phyloP scores from a whole-genome alignment of 2,113 vertebrate species.

The Otus sunia region DNA sequence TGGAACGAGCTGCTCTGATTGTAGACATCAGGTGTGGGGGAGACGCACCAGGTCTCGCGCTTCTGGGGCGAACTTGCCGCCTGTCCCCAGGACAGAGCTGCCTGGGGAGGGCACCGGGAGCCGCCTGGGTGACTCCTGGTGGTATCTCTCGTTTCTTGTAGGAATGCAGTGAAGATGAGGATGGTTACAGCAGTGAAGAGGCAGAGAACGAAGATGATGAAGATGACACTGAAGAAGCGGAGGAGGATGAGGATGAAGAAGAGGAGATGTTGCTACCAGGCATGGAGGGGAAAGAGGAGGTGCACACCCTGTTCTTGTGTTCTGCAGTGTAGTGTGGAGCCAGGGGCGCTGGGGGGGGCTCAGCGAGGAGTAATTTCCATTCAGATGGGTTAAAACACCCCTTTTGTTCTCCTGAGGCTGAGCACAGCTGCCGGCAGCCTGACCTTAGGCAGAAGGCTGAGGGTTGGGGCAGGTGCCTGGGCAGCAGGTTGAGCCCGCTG shows the following conservation, averaged over 20 bases:
- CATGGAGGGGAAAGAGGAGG: conserved; percentile 99
- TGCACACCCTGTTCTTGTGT: conserved; percentile 54
- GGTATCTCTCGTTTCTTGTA: conserved; percentile 52
- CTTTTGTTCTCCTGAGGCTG: background rate
- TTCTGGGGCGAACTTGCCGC: background rate
- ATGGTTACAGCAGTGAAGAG: conserved; percentile 82
- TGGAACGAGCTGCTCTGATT: background rate
- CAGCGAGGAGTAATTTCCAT: background rate
- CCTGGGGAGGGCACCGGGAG: background rate
- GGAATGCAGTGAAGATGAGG: conserved; percentile 91
- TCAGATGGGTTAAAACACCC: background rate
- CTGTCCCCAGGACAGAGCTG: background rate
- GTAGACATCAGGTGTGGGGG: background rate
- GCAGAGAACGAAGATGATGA: conserved; percentile 85
- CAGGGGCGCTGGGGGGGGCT: background rate
- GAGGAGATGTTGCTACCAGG: conserved; percentile 95
- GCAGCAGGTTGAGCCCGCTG: background rate
- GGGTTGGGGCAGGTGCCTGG: background rate
- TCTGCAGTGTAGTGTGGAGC: background rate
- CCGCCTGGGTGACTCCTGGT: background rate
- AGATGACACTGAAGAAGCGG: conserved; percentile 85
- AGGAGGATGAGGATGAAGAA: conserved; percentile 85
- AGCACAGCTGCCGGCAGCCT: background rate
- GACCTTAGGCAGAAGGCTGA: background rate
- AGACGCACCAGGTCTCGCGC: background rate